A percentile compares a stretch with the other conserved stretches of the same genome.
phyloP scores from a whole-genome alignment of 2,888 invertebrate genomes.

The Sesia bembeciformis region DNA sequence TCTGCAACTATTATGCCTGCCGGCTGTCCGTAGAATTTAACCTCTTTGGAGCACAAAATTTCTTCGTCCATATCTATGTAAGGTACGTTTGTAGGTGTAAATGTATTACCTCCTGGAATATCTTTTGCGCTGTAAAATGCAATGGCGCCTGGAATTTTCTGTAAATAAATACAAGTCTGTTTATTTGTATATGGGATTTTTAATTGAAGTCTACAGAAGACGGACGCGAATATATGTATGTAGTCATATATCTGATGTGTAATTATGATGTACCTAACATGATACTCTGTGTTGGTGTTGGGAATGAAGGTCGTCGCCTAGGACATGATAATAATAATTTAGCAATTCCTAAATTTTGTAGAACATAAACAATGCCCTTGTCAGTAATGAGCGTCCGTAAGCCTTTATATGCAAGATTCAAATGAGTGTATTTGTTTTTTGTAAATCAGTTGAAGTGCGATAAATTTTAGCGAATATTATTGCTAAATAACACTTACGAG shows the following conservation, averaged over 20 bases:
- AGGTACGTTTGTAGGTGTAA: conserved; percentile 37
- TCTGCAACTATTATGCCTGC: conserved; percentile 78
- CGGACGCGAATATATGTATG: neutral
- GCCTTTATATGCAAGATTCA: too few relatives aligned
- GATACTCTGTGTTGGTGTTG: too few relatives aligned
- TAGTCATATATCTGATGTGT: neutral
- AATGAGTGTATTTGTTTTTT: too few relatives aligned
- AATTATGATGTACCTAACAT: neutral
- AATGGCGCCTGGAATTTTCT: conserved; percentile 77
- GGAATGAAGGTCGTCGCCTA: too few relatives aligned
- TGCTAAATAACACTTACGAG: conserved; percentile 60
- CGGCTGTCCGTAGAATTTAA: conserved; percentile 77
- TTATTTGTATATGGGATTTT: neutral
- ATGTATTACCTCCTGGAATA: conserved; percentile 77
- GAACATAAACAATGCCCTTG: too few relatives aligned
- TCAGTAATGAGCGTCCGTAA: too few relatives aligned
- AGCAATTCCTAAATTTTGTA: too few relatives aligned
- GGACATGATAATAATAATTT: too few relatives aligned
- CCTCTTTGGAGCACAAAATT: conserved; percentile 47
- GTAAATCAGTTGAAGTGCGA: too few relatives aligned
- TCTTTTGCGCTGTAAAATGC: conserved; percentile 77
- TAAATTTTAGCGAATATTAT: too few relatives aligned
- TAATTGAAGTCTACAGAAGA: neutral
- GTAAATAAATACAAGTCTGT: conserved; percentile 7
- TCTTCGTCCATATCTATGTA: conserved; percentile 36